Base-by-base conservation (phyloP, 2,797 vertebrate species). In the Caiman crocodilus region DNA sequence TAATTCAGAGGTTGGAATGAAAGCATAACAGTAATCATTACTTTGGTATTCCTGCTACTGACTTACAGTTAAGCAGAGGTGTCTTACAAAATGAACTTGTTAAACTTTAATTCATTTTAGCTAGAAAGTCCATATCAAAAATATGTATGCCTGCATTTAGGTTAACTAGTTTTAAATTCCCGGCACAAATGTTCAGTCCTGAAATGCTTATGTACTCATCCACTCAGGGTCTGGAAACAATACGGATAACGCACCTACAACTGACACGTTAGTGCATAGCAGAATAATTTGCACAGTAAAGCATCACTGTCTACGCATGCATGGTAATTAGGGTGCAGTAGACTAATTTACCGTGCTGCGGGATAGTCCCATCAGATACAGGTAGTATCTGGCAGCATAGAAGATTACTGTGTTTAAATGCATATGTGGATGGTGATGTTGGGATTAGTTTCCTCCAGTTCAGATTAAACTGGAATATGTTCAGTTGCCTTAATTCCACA, bases 141-240 rank as follows among this genome's bases (percentile, higher is more conserved):
- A 63, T 97, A 94, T 95, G 96, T 96, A 56, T 96, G 96, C 89
- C 89, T 96, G 93, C 90, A 77, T 97, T 97, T 96, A 95, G 95
- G 93, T 75, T 90, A 95, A 92, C 93, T 71, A 89, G 95, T 81
- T 95, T 83, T 92, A 94, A 89, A 85, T 94, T 95, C 93, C 94
- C 90, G 94, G 93, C 95, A 96, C 95, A 94, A 95, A 93, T 85
- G 94, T 94, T 96, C 85, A 75, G 93, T 96, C 96, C 92, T 94
- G 92, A 96, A 96, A 90, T 95, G 92, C 94, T 96, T 97, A 94
- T 92, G 94, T 89, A 93, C 96, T 97, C 82, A 59, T 87, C 11
- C 87, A 94, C 94, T 89, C 90, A 94, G 94, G 93, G 95, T 94
- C 95, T 96, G 95, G 96, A 96, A 97, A 97, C 93, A 92, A 96